Evolutionary conservation across 1,140 invertebrate genomes (phyloP).

Genomic region (Papilio glaucus): DNA sequence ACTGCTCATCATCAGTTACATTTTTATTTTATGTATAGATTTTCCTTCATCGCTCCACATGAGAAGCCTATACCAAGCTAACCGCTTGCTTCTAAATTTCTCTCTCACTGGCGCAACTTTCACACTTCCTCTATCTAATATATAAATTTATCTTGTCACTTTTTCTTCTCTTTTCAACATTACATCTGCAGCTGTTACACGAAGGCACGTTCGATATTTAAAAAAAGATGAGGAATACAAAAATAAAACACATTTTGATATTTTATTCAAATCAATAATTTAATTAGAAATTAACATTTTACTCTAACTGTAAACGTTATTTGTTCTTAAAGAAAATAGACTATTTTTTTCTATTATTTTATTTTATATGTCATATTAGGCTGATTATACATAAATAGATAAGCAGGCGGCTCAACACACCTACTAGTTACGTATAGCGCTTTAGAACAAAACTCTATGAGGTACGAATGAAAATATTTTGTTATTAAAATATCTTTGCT

Average conservation of each 20-base stretch:
- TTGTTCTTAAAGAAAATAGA: conserved; percentile 78
- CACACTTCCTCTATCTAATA: too few species aligned
- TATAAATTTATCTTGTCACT: too few species aligned
- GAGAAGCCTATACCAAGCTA: too few species aligned
- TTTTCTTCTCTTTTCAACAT: too few species aligned
- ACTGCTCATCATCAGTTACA: too few species aligned
- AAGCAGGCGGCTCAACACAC: conserved; percentile 71
- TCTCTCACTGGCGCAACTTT: too few species aligned
- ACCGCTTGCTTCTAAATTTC: too few species aligned
- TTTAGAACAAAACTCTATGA: conserved; percentile 59
- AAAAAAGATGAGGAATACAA: neutral
- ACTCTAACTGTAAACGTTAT: conserved; percentile 61
- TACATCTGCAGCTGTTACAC: too few species aligned
- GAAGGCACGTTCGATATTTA: too few species aligned
- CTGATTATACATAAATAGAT: conserved; percentile 69
- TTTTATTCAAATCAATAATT: conserved; percentile 78
- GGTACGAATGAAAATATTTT: conserved; percentile 53
- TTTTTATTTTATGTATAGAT: too few species aligned
- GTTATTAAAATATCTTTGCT: conserved; percentile 64
- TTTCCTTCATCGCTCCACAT: too few species aligned
- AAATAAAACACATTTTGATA: conserved; percentile 60
- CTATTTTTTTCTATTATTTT: conserved; percentile 58
- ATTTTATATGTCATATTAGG: conserved; percentile 63
- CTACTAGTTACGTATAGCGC: conserved; percentile 59
- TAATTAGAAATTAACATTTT: conserved; percentile 81